Conservation (phyloP, 2,113 vertebrate genomes). For the Ammodytes marinus region DNA sequence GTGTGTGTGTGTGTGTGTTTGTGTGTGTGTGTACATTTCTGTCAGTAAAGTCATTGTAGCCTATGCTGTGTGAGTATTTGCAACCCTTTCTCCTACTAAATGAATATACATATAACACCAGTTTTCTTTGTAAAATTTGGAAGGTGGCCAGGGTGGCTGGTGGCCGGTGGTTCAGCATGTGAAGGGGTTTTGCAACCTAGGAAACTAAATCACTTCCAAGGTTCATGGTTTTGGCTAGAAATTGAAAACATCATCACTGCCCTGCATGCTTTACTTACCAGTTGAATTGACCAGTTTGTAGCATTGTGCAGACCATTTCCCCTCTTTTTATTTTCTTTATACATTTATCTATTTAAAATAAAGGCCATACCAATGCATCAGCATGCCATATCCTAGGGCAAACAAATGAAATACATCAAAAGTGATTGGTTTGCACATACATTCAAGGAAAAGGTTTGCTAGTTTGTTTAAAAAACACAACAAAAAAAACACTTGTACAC, state of each 20-base stretch:
- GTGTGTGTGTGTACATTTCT: slow-evolving; percentile 1
- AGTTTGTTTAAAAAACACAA: background rate
- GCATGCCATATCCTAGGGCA: background rate
- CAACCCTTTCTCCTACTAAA: background rate
- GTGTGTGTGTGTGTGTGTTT: slow-evolving; percentile 6
- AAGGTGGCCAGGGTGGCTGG: no score
- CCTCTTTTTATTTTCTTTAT: background rate
- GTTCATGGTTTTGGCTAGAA: no score
- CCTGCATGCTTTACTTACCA: background rate
- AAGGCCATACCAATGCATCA: background rate
- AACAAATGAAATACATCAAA: background rate
- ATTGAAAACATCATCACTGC: no score
- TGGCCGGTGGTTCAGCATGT: no score
- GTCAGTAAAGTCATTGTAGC: background rate
- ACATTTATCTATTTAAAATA: background rate
- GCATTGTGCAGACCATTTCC: background rate
- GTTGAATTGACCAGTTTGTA: background rate
- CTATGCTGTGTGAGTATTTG: background rate
- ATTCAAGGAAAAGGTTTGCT: background rate
- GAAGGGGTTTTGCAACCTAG: no score
- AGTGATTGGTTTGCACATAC: background rate
- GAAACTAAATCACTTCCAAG: no score
- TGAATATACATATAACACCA: background rate
- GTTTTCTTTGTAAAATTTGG: background rate
- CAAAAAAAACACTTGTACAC: background rate